Percentiles rank a stretch among this genome's conserved stretches.
Evolutionary conservation across 2,888 invertebrate genomes (phyloP).

Genomic region (Teleiodes luculella): DNA sequence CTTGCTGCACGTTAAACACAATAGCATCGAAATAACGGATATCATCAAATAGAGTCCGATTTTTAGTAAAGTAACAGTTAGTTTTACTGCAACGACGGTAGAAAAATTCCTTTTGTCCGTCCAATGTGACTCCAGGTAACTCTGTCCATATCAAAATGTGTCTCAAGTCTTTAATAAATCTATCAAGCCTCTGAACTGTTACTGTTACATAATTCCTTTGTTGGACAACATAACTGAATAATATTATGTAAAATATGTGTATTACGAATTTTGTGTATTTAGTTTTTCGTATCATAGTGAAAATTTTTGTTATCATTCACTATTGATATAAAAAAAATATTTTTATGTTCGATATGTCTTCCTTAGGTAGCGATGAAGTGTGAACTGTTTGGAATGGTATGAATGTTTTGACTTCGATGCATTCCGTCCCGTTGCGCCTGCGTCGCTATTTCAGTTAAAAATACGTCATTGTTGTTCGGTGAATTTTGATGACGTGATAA

Average conservation of each 20-base stretch:
- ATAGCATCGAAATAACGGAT: slow-evolving; percentile 57
- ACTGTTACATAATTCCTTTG: slow-evolving; percentile 22
- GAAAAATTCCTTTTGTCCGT: slow-evolving; percentile 46
- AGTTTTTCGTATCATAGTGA: slow-evolving; percentile 31
- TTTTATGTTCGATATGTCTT: too few relatives aligned
- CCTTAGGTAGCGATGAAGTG: too few relatives aligned
- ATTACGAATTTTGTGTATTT: slow-evolving; percentile 31
- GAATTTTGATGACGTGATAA: too few relatives aligned
- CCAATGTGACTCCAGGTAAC: slow-evolving; percentile 34
- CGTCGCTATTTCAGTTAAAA: too few relatives aligned
- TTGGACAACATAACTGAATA: slow-evolving; percentile 28
- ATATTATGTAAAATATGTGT: slow-evolving; percentile 29
- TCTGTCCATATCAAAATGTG: slow-evolving; percentile 57
- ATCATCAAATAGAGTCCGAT: slow-evolving; percentile 45
- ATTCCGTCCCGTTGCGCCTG: too few relatives aligned
- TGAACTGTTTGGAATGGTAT: too few relatives aligned
- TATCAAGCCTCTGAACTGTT: slow-evolving; percentile 33
- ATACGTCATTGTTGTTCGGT: too few relatives aligned
- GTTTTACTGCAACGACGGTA: slow-evolving; percentile 36
- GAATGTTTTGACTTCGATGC: too few relatives aligned
- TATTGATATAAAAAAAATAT: too few relatives aligned
- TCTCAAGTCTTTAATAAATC: slow-evolving; percentile 50
- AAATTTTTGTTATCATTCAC: too few relatives aligned
- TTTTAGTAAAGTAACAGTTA: slow-evolving; percentile 58
- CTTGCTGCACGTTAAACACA: slow-evolving; percentile 46